A percentile compares a stretch with the other conserved stretches of the same genome.
Conservation (phyloP, 2,797 vertebrate genomes). For the Liasis olivaceus region DNA sequence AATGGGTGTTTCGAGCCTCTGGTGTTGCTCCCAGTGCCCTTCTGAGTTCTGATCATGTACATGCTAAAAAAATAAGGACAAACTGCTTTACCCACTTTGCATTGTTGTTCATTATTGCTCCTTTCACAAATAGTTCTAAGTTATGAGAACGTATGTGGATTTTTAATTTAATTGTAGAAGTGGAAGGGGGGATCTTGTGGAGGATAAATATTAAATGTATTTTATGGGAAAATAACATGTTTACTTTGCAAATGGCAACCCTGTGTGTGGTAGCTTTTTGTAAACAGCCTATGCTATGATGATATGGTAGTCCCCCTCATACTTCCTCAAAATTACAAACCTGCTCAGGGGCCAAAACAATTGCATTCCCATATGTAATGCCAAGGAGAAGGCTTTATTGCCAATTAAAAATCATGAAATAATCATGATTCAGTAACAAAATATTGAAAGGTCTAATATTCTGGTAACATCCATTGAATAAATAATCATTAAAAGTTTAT, state of each 20-base stretch:
- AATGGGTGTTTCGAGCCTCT: no score
- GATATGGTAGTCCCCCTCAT: neutral
- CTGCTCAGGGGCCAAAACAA: neutral
- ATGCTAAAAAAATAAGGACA: neutral
- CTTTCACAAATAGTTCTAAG: neutral
- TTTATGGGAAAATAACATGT: neutral
- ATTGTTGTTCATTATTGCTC: neutral
- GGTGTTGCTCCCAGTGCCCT: no score
- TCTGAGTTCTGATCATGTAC: no score
- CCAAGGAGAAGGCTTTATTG: neutral
- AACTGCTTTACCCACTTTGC: neutral
- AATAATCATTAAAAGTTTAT: neutral
- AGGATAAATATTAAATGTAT: neutral
- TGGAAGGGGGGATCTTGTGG: neutral
- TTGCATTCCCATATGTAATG: neutral
- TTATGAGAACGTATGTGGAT: neutral
- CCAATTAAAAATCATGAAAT: neutral
- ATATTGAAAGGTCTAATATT: neutral
- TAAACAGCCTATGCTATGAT: neutral
- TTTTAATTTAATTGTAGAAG: neutral
- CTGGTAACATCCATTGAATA: neutral
- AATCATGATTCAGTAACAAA: neutral
- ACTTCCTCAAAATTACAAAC: neutral
- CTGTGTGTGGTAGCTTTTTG: neutral
- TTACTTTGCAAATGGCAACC: neutral